Base-by-base conservation (phyloP, 2,113 vertebrate genomes). In the Trogon surrucura region DNA sequence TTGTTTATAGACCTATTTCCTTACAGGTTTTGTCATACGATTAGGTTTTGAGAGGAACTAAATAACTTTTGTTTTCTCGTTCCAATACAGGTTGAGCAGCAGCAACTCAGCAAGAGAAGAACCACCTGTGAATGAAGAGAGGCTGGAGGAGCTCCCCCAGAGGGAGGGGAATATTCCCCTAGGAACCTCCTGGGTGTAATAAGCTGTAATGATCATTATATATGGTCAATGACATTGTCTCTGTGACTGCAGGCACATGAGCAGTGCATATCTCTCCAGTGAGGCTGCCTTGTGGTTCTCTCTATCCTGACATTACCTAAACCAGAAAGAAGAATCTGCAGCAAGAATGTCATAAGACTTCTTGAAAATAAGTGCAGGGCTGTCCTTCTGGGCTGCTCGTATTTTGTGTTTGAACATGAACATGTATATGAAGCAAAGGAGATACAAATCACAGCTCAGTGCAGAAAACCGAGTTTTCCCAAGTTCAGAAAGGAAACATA, bases 1-100 rank as follows among this genome's bases (percentile, higher is more conserved):
- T 89, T 94, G 80, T 95, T 95, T 96, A 91, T 95, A 91, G 91
- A 73, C 77, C 66, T 80, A 74, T 89, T 96, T 92, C 79, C 9
- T 2, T 80, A 88, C 70, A 95, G 38, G 74, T 79, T 94, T 82
- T 96, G 72, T 93, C 82, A 65, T 85, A 57, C 48, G 60, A 79
- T 94, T 77, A 38, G 27, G 5, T 81, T 67, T 79, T 86, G 56
- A 91, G 58, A 18, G 26, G 62, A 94, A 18, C 25, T 67, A 84
- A 81, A 91, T 61, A 79, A 78, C 16, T 66, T 79, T 6, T n/a
- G n/a, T 29, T 10, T 5, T 70, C 22, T 71, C 20, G 27, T 38
- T 79, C 47, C 34, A 65, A 23, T 5, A 14, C 47, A 78, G 10
- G 5, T 27, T 85, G 16, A 18, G 16, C 48, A 88, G 56, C 53